Evolutionary conservation across 2,797 vertebrate species (phyloP), one percentile per base, ranked within the genome.

Genomic region (Smutsia gigantea): DNA sequence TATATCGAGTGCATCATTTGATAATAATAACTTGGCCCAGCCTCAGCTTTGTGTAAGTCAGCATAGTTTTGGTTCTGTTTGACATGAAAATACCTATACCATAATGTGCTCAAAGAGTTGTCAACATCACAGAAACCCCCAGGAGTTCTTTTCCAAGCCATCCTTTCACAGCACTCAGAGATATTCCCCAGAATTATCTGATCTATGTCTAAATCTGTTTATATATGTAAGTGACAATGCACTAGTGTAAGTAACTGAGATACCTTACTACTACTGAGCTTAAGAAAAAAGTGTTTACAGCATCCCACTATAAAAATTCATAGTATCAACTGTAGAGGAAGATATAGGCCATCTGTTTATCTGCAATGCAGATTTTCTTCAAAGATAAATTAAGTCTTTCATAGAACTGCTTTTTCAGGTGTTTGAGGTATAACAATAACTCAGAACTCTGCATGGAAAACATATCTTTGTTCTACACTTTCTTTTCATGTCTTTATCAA

Each of bases 61-160:
- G 23, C 5, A 9, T 31, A 25, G 25, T 3, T n/a, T 63, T 6
- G 7, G 34, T 51, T 39, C 4, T 2, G 0, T 31, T 77, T 9
- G 59, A 5, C 21, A 51, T 31, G 14, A 2, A 25, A 55, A 72
- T 4, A 82, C 3, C 12, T 42, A 11, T n/a, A 42, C 1, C 11
- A 61, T 0, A 6, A 49, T 12, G 18, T 75, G 9, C 25, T 68
- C 27, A 31, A 14, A 57, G 21, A 75, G 0, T 46, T 46, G 10
- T 3, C 12, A 3, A 23, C 4, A 17, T 51, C 55, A 81, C 2
- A 25, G n/a, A 81, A 23, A 8, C 21, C 23, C 7, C 3, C 34
- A 37, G 42, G 3, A 0, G 7, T 19, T 21, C 14, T 51, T 13
- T 69, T 13, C 5, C 7, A 63, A 55, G 6, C 2, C 23, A 39